Evolutionary conservation across 2,797 vertebrate species (phyloP), one percentile per base, ranked within the genome.

Genomic region (Acridotheres tristis): DNA sequence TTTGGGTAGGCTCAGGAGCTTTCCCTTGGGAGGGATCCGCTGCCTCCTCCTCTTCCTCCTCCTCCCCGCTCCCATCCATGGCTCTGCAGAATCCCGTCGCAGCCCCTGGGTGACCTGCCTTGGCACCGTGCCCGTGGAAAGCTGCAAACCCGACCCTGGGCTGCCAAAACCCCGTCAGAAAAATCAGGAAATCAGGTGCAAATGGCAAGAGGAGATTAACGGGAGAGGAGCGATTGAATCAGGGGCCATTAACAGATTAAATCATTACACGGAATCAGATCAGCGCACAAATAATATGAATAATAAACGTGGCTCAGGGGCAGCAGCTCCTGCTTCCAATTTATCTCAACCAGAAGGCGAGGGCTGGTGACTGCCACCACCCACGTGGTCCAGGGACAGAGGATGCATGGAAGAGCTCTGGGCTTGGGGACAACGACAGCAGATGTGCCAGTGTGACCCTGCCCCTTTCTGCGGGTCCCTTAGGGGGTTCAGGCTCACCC

Each of bases 191-290:
- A 47, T 91, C 91, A 73, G 93, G 89, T 91, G 89, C 62, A 68
- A 92, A 88, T 16, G 43, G 89, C 62, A 16, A 25, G 32, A 43
- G 91, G 69, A 89, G 90, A 91, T 94, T 74, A 88, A 77, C 84
- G 26, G 3, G 84, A 85, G 91, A 80, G 82, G 72, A 91, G 93
- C 78, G 85, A 89, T 88, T 80, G 89, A 89, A 88, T 93, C 82
- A 40, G 82, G 73, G 85, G 79, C 94, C 76, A 81, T 96, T 95
- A 96, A 72, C 89, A 88, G 95, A 96, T 96, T 96, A 96, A 96
- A 94, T 94, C 88, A 47, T 94, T 89, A 83, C 82, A 57, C 2
- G 9, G 85, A 83, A 92, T 91, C 96, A 94, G 88, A 92, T 90
- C 93, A 84, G 82, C 27, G 5, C 85, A 21, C 91, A 78, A 94